Evolutionary conservation across 2,113 vertebrate species (phyloP).

Genomic region (Osmerus mordax): DNA sequence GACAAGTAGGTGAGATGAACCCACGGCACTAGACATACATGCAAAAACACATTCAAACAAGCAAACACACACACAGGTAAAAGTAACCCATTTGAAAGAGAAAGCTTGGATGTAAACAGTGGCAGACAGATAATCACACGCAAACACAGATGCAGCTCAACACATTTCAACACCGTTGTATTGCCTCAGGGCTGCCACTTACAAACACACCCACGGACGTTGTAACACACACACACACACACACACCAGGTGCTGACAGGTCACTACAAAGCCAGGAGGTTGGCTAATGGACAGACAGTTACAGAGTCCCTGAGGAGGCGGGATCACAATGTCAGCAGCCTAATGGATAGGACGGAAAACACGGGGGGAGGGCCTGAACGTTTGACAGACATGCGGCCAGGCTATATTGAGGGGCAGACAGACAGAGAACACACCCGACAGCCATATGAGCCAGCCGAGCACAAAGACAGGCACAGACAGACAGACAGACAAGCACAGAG

Average conservation of each 20-base stretch:
- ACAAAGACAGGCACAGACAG: not conserved
- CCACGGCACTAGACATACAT: not conserved
- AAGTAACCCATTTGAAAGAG: slow-evolving; percentile 13
- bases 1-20: not conserved
- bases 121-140: slow-evolving; percentile 24
- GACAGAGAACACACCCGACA: not conserved
- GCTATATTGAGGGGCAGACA: slow-evolving; percentile 2
- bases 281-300: not conserved
- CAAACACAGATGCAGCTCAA: slow-evolving; percentile 22
- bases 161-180: slow-evolving; percentile 11
- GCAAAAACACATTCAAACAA: not conserved
- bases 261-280: slow-evolving; percentile 15
- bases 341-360: slow-evolving; percentile 5
- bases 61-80: slow-evolving; percentile 5
- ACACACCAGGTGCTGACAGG: slow-evolving; percentile 21
- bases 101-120: slow-evolving; percentile 18
- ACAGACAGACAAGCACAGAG: not conserved
- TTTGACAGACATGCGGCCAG: not conserved
- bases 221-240: not conserved
- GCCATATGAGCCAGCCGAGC: not conserved
- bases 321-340: not conserved
- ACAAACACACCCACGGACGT: not conserved
- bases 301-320: slow-evolving; percentile 6
- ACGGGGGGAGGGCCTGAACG: not conserved
- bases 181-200: not conserved